phyloP scores from a whole-genome alignment of 2,113 vertebrate species.

The Capreolus pygargus region DNA sequence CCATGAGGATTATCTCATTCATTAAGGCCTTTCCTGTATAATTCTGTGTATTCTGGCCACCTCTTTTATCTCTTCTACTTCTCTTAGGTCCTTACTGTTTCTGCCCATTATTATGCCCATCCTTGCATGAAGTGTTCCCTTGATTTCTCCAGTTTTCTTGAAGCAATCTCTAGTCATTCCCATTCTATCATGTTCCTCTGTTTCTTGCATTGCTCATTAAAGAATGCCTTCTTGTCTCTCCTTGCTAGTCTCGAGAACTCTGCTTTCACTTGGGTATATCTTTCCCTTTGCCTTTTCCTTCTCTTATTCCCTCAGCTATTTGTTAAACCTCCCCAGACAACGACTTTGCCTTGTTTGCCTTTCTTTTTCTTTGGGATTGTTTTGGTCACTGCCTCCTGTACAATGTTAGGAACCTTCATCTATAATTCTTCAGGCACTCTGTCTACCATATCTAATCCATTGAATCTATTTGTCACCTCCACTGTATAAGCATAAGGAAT shows the following conservation, averaged over 20 bases:
- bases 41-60: neutral
- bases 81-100: neutral
- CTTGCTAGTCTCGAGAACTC: neutral
- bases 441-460: neutral
- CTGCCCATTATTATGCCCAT: neutral
- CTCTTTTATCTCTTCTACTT: neutral
- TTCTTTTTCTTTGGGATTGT: neutral
- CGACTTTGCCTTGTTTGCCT: neutral
- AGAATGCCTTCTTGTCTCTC: neutral
- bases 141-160: neutral
- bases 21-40: neutral
- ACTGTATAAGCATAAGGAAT: neutral
- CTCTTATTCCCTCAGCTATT: neutral
- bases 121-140: neutral
- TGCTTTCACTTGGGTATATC: neutral
- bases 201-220: neutral
- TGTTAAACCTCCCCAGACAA: neutral
- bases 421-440: neutral
- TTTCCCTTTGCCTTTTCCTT: neutral
- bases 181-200: neutral
- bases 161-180: neutral
- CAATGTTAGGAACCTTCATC: neutral
- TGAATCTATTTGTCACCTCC: neutral
- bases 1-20: neutral
- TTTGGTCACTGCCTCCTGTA: neutral